Base-by-base conservation (phyloP, 1,140 invertebrate species). In the Brachionus paranguensis region DNA sequence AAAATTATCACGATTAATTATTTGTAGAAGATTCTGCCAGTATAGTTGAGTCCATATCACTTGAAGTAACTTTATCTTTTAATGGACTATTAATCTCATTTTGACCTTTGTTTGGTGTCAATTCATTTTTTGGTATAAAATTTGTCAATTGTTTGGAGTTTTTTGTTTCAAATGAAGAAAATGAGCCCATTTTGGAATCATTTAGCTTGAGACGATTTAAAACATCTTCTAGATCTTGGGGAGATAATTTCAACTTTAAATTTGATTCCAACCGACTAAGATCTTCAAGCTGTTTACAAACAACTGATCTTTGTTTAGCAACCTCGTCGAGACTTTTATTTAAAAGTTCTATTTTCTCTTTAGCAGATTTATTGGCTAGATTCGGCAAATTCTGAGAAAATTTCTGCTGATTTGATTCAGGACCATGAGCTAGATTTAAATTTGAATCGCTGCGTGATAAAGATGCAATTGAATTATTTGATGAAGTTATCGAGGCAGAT, bases 321-420 rank as follows among this genome's bases (percentile, higher is more conserved):
- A 76, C 45, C 50, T 76, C 72, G 45, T 76, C 72, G n/a, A 76
- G 43, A 37, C 43, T 29, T 29, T 76, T 76, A 29, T 76, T 76
- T 27, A 76, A 29, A 72, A 72, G 1, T 41, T 72, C 68, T 37
- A 72, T 43, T 43, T 43, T 41, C 17, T 72, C 68, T 20, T 72
- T 10, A 17, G 33, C 7, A 14, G 68, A 43, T 72, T 45, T 72
- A 17, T 72, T 72, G 4, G 68, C 17, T 17, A 72, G 10, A 43
- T 72, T 72, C 4, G 37, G 37, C 14, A 43, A 72, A 43, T 45
- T 20, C n/a, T 43, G 11, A 8, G 8, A 17, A 43, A 43, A 43
- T 17, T 41, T 20, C 43, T 41, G 33, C 33, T 41, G 17, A 72
- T 72, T 72, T 17, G 14, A 1, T 43, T 43, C 68, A 72, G 10